A percentile compares a stretch with the other conserved stretches of the same genome.
These are phyloP conservation scores for Petaurus breviceps DNA, from an alignment of 2,113 vertebrate genomes.

Conservation along the genomic window DNA sequence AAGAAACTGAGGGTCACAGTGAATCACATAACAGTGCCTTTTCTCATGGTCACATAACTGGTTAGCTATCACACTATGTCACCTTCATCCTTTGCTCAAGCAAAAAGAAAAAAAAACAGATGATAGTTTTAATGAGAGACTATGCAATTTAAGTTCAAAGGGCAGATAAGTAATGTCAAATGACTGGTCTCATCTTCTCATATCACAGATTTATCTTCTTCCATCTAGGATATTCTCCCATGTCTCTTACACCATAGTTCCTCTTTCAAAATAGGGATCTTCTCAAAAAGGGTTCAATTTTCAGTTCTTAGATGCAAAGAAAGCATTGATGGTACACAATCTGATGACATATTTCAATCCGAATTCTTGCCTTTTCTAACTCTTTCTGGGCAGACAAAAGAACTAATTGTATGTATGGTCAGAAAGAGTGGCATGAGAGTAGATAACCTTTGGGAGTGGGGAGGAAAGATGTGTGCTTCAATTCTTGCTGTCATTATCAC, in stretches of 20 bases:
- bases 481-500: background rate
- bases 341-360: slow-evolving; percentile 61
- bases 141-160: slow-evolving; percentile 19
- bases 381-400: background rate
- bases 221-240: background rate
- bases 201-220: background rate
- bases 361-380: background rate
- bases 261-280: slow-evolving; percentile 14
- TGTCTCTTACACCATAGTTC: slow-evolving; percentile 57
- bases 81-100: background rate
- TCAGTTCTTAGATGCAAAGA: slow-evolving; percentile 49
- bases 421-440: background rate
- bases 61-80: background rate
- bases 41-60: background rate
- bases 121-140: slow-evolving; percentile 45
- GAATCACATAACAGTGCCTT: background rate
- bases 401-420: background rate
- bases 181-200: slow-evolving; percentile 25
- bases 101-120: background rate
- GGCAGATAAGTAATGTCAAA: slow-evolving; percentile 16
- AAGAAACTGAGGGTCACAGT: background rate
- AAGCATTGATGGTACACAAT: slow-evolving; percentile 59
- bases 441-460: background rate
- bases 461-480: background rate
- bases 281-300: slow-evolving; percentile 28